Evolutionary conservation across 2,888 invertebrate species (phyloP), one percentile per base, ranked within the genome.

Genomic region (Automeris io): DNA sequence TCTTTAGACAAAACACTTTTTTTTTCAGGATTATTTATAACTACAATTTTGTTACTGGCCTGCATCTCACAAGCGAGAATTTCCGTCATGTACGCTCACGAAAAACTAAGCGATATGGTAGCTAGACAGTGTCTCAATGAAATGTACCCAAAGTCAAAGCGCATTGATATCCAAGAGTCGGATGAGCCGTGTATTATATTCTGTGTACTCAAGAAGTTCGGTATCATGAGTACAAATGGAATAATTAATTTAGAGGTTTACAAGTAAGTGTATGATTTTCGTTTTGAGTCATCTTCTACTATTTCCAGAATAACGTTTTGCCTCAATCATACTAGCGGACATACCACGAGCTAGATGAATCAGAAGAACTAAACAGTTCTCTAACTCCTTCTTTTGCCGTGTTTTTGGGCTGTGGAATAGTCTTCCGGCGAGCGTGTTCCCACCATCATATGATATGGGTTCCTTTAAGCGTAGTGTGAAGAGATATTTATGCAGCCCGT

Each of bases 81-180:
- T 23, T 79, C 85, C 1, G 81, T 83, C 0, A 85, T 83, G 79
- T 85, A 85, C 43, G 81, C 85, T 0, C 85, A 85, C 38, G 83
- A 85, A 39, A 74, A 70, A 26, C 40, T 63, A 0, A 80, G 77
- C 4, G 83, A 85, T 41, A 46, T 71, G 19, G 61, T 78, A 0
- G 82, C 79, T 0, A 54, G 72, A 16, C 74, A 80, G 39, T 86
- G 85, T 41, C 64, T 82, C 12, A 66, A 33, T 35, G 82, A 82
- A 39, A 85, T 85, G 83, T 85, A 62, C 39, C 79, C 83, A 0
- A 76, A 64, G 39, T 54, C 57, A 12, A 77, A 67, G 31, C 61
- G 54, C 9, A 42, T 75, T 1, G 73, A 78, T 1, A 46, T 85
- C 13, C 74, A 81, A 40, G 81, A 81, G 44, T 81, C 82, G 0